These are phyloP conservation scores for Opisthocomus hoazin DNA, from an alignment of 2,113 vertebrate species.

Conservation along the genomic window DNA sequence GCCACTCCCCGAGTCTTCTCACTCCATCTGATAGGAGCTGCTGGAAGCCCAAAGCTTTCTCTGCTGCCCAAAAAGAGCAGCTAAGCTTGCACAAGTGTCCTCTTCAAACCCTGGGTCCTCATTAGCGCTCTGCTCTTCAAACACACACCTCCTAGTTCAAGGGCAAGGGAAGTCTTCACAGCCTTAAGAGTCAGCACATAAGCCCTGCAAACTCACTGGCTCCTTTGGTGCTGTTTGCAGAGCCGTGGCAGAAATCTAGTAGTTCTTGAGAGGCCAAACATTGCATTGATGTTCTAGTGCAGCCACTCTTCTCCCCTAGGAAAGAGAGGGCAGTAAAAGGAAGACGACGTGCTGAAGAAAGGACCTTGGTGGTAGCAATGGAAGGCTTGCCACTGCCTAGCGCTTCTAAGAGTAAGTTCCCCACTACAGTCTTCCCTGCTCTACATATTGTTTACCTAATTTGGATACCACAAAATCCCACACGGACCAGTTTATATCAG, in stretches of 20 bases:
- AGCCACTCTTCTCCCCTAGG: no score
- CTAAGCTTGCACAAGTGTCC: not conserved
- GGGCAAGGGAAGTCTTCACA: not conserved
- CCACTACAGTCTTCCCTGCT: no score
- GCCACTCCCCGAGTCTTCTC: not conserved
- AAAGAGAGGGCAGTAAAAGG: no score
- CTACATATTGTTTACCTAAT: no score
- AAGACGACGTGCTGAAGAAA: no score
- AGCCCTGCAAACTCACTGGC: not conserved
- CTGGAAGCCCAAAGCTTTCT: not conserved
- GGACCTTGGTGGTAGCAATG: no score
- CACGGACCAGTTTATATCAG: no score
- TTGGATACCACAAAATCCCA: no score
- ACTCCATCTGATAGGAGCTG: not conserved
- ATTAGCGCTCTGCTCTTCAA: not conserved
- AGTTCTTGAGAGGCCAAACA: not conserved
- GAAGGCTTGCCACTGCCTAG: no score
- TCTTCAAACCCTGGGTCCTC: not conserved
- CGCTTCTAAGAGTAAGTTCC: no score
- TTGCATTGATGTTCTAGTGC: no score
- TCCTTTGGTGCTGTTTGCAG: no score
- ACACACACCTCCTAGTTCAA: not conserved
- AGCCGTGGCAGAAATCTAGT: not conserved
- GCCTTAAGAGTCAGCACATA: not conserved
- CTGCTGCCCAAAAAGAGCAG: not conserved